Evolutionary conservation across 2,888 invertebrate genomes (phyloP).

Genomic region (Drosophila helvetica): DNA sequence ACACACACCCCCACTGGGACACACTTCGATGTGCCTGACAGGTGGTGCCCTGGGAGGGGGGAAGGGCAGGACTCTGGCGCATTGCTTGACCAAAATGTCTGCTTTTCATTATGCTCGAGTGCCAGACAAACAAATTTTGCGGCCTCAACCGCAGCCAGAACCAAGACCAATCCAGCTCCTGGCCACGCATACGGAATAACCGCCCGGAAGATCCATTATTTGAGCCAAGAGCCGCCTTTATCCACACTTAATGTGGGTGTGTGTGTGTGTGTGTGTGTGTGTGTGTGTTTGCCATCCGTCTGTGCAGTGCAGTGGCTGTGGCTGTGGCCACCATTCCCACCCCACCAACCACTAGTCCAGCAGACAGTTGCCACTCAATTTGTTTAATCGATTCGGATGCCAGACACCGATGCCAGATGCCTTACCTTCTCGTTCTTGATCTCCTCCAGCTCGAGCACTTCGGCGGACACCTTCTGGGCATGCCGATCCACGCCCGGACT

Average conservation of each 20-base stretch:
- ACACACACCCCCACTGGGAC: slow-evolving; percentile 26
- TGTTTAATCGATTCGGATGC: slow-evolving; percentile 15
- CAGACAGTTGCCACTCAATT: slow-evolving; percentile 38
- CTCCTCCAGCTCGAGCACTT: slow-evolving; percentile 84
- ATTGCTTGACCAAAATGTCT: slow-evolving; percentile 73
- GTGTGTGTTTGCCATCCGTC: slow-evolving; percentile 53
- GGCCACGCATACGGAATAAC: slow-evolving; percentile 3
- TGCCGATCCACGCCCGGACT: slow-evolving; percentile 86
- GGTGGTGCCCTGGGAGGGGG: slow-evolving; percentile 45
- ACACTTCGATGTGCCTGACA: slow-evolving; percentile 65
- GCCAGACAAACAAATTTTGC: slow-evolving; percentile 76
- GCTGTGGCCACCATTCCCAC: slow-evolving; percentile 37
- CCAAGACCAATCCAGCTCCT: slow-evolving; percentile 36
- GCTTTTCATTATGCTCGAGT: slow-evolving; percentile 79
- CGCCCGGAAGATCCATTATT: slow-evolving; percentile 45
- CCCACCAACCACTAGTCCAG: slow-evolving; percentile 29
- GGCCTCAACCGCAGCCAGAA: slow-evolving; percentile 62
- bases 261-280: slow-evolving; percentile 1
- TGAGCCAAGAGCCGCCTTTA: slow-evolving; percentile 58
- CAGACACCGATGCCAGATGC: too few species aligned
- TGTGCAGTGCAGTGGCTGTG: slow-evolving; percentile 3
- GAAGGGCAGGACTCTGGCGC: slow-evolving; percentile 12
- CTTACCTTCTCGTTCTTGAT: slow-evolving; percentile 83
- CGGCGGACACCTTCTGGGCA: slow-evolving; percentile 85
- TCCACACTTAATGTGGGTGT: slow-evolving; percentile 63